Evolutionary conservation across 2,113 vertebrate species (phyloP), one percentile per base, ranked within the genome.

Genomic region (Spizaetus ornatus): DNA sequence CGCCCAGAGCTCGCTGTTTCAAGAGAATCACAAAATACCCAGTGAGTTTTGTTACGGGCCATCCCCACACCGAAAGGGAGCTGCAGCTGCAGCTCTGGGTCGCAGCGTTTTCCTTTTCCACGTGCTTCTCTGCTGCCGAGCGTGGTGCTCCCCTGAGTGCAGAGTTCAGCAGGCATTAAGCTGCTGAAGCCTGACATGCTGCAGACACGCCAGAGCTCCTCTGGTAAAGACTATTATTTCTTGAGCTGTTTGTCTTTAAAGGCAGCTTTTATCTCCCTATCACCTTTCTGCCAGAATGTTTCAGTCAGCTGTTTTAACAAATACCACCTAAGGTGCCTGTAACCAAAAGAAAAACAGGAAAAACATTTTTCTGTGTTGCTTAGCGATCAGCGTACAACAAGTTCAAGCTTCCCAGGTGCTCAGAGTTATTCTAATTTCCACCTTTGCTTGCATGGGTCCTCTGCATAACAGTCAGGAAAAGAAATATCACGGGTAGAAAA

Each of bases 231-330:
- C 56, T 48, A 50, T 70, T 84, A 74, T 90, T 97, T 81, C 91
- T 88, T 15, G 72, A 92, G 83, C 73, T 89, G 70, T 87, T 92
- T 84, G 70, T 85, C 91, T 90, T 93, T 85, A 69, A 72, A 82
- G 48, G 94, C 77, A 23, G 77, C 73, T 92, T 96, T 95, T 95
- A 91, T 91, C 87, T 94, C 89, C 79, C 77, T 45, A 66, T 89
- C 91, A 82, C 95, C 95, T 95, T 95, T 95, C 93, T 95, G 93
- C 82, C 93, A 79, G 93, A 85, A 40, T 1, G 55, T 91, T 94
- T 93, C 84, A 84, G 81, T 91, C 94, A 82, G 94, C 91, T 94
- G 84, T 93, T 91, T 61, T 42, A 82, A 66, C 70, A 48, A 72
- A 82, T 26, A 9, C 91, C 89, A 95, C 81, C 91, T 93, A 72